Percentiles rank a stretch among this genome's conserved stretches.
These are phyloP conservation scores for Mormoops blainvillei DNA, from an alignment of 2,113 vertebrate species.

Conservation along the genomic window DNA sequence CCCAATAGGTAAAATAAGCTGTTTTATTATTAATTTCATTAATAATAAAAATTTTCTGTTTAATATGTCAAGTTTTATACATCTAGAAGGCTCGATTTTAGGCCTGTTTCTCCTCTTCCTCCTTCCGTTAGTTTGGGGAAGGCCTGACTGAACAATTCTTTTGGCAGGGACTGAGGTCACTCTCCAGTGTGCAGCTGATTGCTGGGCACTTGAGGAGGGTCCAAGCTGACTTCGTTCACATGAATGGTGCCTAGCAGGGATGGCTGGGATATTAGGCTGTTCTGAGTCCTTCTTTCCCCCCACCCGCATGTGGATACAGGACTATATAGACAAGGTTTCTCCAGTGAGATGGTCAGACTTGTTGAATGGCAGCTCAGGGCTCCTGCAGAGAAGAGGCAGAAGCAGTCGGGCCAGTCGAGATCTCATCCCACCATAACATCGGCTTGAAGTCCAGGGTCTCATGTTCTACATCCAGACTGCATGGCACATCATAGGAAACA, in stretches of 20 bases:
- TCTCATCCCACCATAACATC: neutral
- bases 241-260: neutral
- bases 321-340: neutral
- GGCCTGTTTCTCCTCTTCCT: rapidly evolving
- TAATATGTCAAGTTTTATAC: neutral
- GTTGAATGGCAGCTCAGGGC: neutral
- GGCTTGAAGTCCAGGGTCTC: neutral
- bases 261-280: neutral
- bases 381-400: neutral
- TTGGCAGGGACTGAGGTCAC: neutral
- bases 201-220: neutral
- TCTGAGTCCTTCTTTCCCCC: neutral
- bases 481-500: neutral
- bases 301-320: neutral
- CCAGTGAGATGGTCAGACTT: neutral
- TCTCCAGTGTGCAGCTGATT: neutral
- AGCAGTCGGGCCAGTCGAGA: neutral
- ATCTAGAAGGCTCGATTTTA: neutral
- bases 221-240: neutral
- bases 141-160: neutral
- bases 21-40: neutral
- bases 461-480: neutral
- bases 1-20: neutral
- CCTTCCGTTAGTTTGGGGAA: too few species aligned
- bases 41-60: neutral